These are phyloP conservation scores for Helogale parvula DNA, from an alignment of 2,113 vertebrate species.

Conservation along the genomic window DNA sequence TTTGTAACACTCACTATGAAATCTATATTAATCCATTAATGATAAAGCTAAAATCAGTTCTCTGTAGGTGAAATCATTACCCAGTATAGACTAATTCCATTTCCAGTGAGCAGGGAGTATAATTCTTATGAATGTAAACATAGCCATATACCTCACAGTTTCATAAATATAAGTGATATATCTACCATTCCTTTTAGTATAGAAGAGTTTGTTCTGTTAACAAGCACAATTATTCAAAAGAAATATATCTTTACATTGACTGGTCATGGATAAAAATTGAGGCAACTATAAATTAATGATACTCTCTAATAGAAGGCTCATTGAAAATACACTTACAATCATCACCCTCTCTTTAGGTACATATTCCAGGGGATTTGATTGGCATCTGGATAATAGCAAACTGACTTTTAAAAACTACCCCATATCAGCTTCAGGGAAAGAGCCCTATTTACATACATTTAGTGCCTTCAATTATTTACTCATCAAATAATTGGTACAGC, in stretches of 20 bases:
- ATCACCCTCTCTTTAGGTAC: not conserved
- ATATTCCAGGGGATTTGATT: not conserved
- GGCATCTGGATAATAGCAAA: not conserved
- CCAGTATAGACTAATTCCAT: constrained; percentile 30
- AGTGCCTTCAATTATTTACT: constrained; percentile 24
- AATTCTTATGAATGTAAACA: constrained; percentile 40
- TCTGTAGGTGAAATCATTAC: constrained; percentile 45
- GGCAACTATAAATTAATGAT: constrained; percentile 47
- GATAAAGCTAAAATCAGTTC: constrained; percentile 20
- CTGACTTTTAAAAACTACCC: constrained; percentile 36
- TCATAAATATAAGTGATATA: constrained; percentile 51
- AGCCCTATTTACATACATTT: not conserved
- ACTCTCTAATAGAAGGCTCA: not conserved
- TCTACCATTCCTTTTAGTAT: not conserved
- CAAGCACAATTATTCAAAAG: constrained; percentile 36
- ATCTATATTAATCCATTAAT: constrained; percentile 49
- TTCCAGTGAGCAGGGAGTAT: constrained; percentile 5
- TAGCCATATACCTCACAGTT: not conserved
- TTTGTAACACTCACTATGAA: constrained; percentile 16
- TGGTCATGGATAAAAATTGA: constrained; percentile 7
- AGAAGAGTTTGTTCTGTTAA: constrained; percentile 17
- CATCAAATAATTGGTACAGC: not conserved
- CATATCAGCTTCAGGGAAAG: not conserved
- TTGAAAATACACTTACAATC: constrained; percentile 44
- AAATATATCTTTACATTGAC: constrained; percentile 55